Percentiles rank a stretch among this genome's conserved stretches.
phyloP scores from a whole-genome alignment of 2,797 vertebrate species.

The Tragopan temminckii region DNA sequence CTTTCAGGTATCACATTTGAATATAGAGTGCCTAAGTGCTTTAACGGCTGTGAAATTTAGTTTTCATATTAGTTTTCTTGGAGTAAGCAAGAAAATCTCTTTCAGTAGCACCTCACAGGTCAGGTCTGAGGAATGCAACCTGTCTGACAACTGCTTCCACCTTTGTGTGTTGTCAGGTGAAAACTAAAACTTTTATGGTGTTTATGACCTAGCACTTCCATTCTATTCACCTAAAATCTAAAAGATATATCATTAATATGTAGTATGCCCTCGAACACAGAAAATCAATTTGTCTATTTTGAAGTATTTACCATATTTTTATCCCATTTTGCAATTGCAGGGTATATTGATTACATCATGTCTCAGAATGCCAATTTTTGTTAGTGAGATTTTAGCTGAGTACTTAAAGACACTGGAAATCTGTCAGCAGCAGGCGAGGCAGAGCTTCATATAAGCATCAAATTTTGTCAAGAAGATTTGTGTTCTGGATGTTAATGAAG shows the following conservation, averaged over 20 bases:
- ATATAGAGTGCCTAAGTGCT: not conserved
- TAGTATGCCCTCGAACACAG: not conserved
- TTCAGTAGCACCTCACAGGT: not conserved
- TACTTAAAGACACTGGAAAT: not conserved
- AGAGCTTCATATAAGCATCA: not conserved
- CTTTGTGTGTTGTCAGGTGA: not conserved
- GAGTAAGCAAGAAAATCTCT: not conserved
- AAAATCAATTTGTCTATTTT: not conserved
- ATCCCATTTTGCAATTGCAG: not conserved
- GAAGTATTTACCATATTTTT: not conserved
- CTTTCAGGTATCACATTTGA: not conserved
- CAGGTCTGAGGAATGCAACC: not conserved
- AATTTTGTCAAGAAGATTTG: conserved; percentile 10
- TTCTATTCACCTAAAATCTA: not conserved
- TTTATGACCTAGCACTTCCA: accelerated
- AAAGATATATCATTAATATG: not conserved
- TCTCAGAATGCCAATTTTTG: not conserved
- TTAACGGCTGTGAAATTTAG: not conserved
- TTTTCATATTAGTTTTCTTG: not conserved
- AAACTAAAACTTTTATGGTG: not conserved
- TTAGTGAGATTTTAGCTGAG: not conserved
- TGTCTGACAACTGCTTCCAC: not conserved
- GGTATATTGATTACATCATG: accelerated
- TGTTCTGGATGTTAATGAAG: conserved; percentile 16
- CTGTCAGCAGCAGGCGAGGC: not conserved